Evolutionary conservation across 1,140 invertebrate species (phyloP).

Genomic region (Andrena cerasifolii): DNA sequence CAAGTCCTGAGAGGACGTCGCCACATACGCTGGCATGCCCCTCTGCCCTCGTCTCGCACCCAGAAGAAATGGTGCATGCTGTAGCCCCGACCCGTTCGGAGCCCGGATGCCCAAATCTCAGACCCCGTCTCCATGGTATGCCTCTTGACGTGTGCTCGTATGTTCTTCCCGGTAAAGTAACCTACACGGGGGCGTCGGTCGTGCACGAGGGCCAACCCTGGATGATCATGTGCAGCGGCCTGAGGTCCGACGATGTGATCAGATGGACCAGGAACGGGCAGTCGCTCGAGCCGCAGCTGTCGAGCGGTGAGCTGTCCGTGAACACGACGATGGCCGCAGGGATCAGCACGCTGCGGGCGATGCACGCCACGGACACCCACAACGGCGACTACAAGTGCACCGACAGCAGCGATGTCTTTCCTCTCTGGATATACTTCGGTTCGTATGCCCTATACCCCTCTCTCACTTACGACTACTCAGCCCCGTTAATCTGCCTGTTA

Average conservation of each 20-base stretch:
- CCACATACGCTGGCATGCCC: too few species aligned
- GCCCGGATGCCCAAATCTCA: not conserved
- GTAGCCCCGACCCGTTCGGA: too few species aligned
- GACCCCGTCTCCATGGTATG: not conserved
- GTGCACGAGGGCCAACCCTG: slow-evolving; percentile 73
- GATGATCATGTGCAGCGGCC: slow-evolving; percentile 73
- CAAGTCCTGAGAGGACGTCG: too few species aligned
- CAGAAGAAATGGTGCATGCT: too few species aligned
- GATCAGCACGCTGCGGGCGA: slow-evolving; percentile 64
- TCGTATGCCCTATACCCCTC: slow-evolving; percentile 61
- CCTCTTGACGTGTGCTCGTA: slow-evolving; percentile 47
- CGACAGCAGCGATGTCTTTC: slow-evolving; percentile 61
- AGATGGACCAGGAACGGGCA: slow-evolving; percentile 78
- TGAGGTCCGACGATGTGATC: slow-evolving; percentile 61
- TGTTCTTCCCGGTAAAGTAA: slow-evolving; percentile 63
- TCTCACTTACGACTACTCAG: not conserved
- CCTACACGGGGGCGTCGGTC: slow-evolving; percentile 60
- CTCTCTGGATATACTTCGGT: slow-evolving; percentile 75
- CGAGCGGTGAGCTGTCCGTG: slow-evolving; percentile 70
- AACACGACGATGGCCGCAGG: slow-evolving; percentile 44
- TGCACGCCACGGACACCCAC: slow-evolving; percentile 69
- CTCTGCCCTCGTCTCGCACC: too few species aligned
- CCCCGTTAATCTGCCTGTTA: not conserved
- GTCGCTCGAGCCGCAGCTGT: slow-evolving; percentile 69
- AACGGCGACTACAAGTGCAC: slow-evolving; percentile 78